Evolutionary conservation across 2,797 vertebrate species (phyloP), one percentile per base, ranked within the genome.

Genomic region (Onychomys leucogaster): DNA sequence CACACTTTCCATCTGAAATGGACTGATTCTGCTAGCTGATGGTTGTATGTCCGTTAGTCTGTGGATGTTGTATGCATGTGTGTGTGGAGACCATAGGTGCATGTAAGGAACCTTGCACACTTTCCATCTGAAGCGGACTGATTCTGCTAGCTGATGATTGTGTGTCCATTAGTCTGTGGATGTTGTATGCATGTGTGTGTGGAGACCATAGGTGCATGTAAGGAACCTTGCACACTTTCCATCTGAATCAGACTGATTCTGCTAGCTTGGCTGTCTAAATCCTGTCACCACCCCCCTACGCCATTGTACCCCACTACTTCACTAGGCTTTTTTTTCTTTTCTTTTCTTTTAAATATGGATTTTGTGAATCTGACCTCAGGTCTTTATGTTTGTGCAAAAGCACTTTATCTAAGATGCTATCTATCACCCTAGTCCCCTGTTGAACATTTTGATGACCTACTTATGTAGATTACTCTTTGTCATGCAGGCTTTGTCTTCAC

Each of bases 251-350:
- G n/a, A n/a, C 29, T 27, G 49, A 69, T n/a, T 29, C 2, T 71
- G 25, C 49, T 87, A 19, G 21, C 49, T 37, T 37, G 8, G 14
- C 14, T 57, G 25, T 55, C 8, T 41, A 19, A 73, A 29, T 41
- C 5, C 8, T 55, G 25, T 52, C 49, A 11, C 2, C 4, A n/a
- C n/a, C 2, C 2, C 23, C 8, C 25, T 4, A 13, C 9, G 23
- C 9, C 14, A 73, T 25, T 25, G 21, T 41, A 12, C 2, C 8
- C 13, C 49, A n/a, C 19, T 19, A 57, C 16, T 52, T 41, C 9
- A 29, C 49, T 46, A 71, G 14, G 23, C 11, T 27, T 81, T 34
- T 34, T 10, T 21, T 21, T 25, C 6, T 13, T 41, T 27, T 57
- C n/a, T n/a, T 57, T 23, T 23, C 17, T 59, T 59, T 85, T 23